A percentile compares a stretch with the other conserved stretches of the same genome.
Conservation (phyloP, 1,140 invertebrate species). For the Vanessa atalanta region DNA sequence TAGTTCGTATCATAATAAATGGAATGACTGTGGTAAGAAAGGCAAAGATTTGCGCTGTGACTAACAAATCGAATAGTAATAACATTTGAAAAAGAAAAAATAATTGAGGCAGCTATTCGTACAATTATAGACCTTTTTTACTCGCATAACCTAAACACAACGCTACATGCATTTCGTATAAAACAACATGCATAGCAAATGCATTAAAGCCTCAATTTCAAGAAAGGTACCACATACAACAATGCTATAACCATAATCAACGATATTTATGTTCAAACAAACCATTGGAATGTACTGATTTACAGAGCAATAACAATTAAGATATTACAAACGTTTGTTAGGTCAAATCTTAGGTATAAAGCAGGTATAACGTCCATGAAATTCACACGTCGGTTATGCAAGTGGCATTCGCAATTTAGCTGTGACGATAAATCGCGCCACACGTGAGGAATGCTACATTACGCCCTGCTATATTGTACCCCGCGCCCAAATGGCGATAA, state of each 20-base stretch:
- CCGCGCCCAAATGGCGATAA: slow-evolving; percentile 19
- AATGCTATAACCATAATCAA: neutral
- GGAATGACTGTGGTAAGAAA: no score
- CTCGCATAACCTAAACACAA: no score
- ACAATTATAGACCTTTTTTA: no score
- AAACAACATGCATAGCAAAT: neutral
- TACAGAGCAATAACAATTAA: slow-evolving; percentile 32
- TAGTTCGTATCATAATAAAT: no score
- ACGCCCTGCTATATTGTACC: slow-evolving; percentile 28
- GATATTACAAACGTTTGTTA: slow-evolving; percentile 23
- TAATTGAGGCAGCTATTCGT: no score
- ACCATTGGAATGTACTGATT: slow-evolving; percentile 2
- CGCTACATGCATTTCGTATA: no score
- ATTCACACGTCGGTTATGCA: slow-evolving; percentile 33
- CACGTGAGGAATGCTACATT: slow-evolving; percentile 39
- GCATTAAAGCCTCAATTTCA: neutral
- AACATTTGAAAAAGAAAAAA: no score
- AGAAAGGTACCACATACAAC: neutral
- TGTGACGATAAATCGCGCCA: slow-evolving; percentile 36
- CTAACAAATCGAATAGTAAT: no score
- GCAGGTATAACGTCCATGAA: slow-evolving; percentile 29
- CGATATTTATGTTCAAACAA: slow-evolving; percentile 8
- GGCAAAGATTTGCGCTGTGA: no score
- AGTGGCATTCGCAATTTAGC: slow-evolving; percentile 41
- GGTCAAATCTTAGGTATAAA: slow-evolving; percentile 25